Percentiles rank a stretch among this genome's conserved stretches.
phyloP scores from a whole-genome alignment of 92 coral and sea anemone genomes.

The Umimayanthus chanpuru region DNA sequence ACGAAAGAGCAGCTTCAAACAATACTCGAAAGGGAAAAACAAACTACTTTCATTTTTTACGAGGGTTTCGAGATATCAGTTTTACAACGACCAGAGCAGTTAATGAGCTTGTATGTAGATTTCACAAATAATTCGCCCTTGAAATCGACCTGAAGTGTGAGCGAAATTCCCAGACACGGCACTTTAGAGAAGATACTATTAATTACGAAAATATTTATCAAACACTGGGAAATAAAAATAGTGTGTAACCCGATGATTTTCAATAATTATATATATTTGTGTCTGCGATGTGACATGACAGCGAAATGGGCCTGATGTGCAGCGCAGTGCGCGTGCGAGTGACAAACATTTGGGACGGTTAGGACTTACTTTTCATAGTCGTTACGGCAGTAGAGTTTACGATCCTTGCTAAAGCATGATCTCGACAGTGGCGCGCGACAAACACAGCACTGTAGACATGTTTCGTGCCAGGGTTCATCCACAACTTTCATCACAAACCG shows the following conservation, averaged over 20 bases:
- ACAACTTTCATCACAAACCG: constrained; percentile 98
- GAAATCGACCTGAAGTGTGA: constrained; percentile 25
- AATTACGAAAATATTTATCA: constrained; percentile 78
- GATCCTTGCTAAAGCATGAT: constrained; percentile 97
- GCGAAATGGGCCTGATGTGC: constrained; percentile 26
- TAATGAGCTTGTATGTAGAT: constrained; percentile 22
- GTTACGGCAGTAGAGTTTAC: constrained; percentile 92
- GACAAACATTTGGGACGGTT: constrained; percentile 9
- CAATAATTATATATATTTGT: constrained; percentile 55
- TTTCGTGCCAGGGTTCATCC: constrained; percentile 99
- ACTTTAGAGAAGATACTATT: constrained; percentile 49
- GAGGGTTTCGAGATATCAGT: background rate
- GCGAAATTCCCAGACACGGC: constrained; percentile 23
- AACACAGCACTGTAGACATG: constrained; percentile 96
- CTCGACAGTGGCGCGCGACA: constrained; percentile 90
- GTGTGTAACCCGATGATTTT: constrained; percentile 62
- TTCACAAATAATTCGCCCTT: constrained; percentile 6
- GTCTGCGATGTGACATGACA: constrained; percentile 55
- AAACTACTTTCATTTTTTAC: constrained; percentile 9
- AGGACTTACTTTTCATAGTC: constrained; percentile 98
- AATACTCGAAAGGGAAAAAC: constrained; percentile 34
- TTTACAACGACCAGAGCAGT: background rate
- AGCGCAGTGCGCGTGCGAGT: background rate
- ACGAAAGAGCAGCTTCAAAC: constrained; percentile 11
- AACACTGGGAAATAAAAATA: constrained; percentile 67